Evolutionary conservation across 2,113 vertebrate species (phyloP).

Genomic region (Platichthys stellatus): DNA sequence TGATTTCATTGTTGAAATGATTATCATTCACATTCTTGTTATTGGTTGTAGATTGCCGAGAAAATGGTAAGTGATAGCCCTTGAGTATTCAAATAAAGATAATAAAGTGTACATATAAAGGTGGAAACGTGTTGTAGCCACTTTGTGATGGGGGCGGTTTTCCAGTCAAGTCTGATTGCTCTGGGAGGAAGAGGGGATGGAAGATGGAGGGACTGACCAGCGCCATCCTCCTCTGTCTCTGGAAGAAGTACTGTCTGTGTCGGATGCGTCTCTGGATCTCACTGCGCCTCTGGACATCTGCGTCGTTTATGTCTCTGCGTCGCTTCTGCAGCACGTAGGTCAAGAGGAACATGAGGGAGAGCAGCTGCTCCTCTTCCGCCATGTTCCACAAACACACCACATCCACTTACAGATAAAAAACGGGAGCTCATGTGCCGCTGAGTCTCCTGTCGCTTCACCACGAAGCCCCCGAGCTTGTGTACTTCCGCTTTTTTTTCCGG

Average conservation of each 20-base stretch:
- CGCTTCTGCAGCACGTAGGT: slow-evolving; percentile 82
- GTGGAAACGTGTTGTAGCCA: too few species aligned
- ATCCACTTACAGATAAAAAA: not conserved
- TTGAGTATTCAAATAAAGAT: not conserved
- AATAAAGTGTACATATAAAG: too few species aligned
- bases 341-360: slow-evolving; percentile 75
- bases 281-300: slow-evolving; percentile 71
- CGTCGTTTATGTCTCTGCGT: slow-evolving; percentile 70
- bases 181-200: not conserved
- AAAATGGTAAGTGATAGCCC: not conserved
- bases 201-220: slow-evolving; percentile 69
- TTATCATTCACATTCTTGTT: not conserved
- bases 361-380: slow-evolving; percentile 67
- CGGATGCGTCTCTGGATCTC: slow-evolving; percentile 81
- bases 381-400: slow-evolving; percentile 27
- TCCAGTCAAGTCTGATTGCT: too few species aligned
- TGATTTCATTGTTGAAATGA: too few species aligned
- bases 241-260: slow-evolving; percentile 84
- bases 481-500: slow-evolving; percentile 42
- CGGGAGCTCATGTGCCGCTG: not conserved
- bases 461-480: not conserved
- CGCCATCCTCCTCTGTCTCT: slow-evolving; percentile 84
- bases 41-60: not conserved
- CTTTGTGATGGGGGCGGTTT: too few species aligned
- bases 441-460: not conserved